Evolutionary conservation across 2,113 vertebrate genomes (phyloP), one percentile per base, ranked within the genome.

Genomic region (Neopipo cinnamomea): DNA sequence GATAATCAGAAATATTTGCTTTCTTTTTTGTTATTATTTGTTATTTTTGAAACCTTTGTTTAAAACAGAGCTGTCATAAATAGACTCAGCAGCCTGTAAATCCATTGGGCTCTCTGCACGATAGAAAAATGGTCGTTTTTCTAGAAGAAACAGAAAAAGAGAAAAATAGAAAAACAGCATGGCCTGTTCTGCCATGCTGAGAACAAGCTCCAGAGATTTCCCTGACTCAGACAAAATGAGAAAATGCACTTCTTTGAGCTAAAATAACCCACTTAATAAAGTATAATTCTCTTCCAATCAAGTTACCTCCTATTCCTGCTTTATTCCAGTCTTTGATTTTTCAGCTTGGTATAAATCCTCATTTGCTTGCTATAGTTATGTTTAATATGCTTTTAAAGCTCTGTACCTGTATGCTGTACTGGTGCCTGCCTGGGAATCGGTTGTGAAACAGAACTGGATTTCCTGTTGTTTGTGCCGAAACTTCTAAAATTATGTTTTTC

Each of bases 71-170:
- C 2, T 80, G 15, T 95, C 68, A 41, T 68, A 84, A 95, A 84
- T 39, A 58, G 44, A 76, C 70, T 89, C 74, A 89, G 81, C 81
- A 94, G 87, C 31, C 78, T 93, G 56, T 95, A 89, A 95, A 93
- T 83, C 82, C 81, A 44, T 2, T 75, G 81, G 67, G 81, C 66
- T 42, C 63, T 91, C 82, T 6, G 1, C 49, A 39, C 25, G 16
- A n/a, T 68, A 49, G 55, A 53, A 86, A 88, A 95, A 77, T n/a
- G n/a, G n/a, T n/a, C n/a, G n/a, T n/a, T n/a, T n/a, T n/a, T n/a
- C n/a, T n/a, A n/a, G n/a, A n/a, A n/a, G n/a, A n/a, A n/a, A n/a
- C n/a, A n/a, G n/a, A n/a, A n/a, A n/a, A n/a, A n/a, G n/a, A n/a
- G n/a, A n/a, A n/a, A n/a, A n/a, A n/a, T n/a, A n/a, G n/a, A n/a